Evolutionary conservation across 2,797 vertebrate species (phyloP), one percentile per base, ranked within the genome.

Genomic region (Erpetoichthys calabaricus): DNA sequence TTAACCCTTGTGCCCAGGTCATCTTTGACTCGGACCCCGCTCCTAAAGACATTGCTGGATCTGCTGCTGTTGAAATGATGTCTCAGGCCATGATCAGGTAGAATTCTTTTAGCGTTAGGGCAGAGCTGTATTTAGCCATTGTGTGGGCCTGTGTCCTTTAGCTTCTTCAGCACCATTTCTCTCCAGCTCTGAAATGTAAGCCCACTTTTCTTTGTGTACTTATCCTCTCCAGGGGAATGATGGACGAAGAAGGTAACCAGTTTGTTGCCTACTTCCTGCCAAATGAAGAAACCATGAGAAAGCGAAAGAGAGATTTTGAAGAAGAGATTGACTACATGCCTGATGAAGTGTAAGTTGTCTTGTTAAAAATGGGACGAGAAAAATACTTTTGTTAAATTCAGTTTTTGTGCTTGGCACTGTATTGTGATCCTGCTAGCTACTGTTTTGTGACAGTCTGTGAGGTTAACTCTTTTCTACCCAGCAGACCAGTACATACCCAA

Each of bases 71-170:
- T 45, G 92, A 96, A 1, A 94, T 95, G 92, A 97, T 97, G 94
- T 96, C 94, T 56, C 94, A 97, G 75, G 94, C 92, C 62, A 97
- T 97, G 94, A 97, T 97, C 81, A 88, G 94, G 93, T 92, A 56
- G 56, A 59, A n/a, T n/a, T n/a, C n/a, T n/a, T n/a, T n/a, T n/a
- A n/a, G n/a, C n/a, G 7, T 3, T 42, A 43, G 2, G 1, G 6
- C 9, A 0, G 1, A 9, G 2, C 5, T 3, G 2, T 3, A 3
- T 6, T 1, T 5, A 6, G 58, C 41, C 9, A 7, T 4, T 10
- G 54, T 45, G 7, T 5, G 6, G n/a, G 5, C 52, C 3, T 6
- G 46, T 25, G 45, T 5, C n/a, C 8, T 4, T 44, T 7, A 51
- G 7, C 5, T 53, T 0, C 8, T 56, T 3, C 3, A 3, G 6